Base-by-base conservation (phyloP, 37 sponge, comb jelly and placozoan species). In the Ephydatia muelleri region DNA sequence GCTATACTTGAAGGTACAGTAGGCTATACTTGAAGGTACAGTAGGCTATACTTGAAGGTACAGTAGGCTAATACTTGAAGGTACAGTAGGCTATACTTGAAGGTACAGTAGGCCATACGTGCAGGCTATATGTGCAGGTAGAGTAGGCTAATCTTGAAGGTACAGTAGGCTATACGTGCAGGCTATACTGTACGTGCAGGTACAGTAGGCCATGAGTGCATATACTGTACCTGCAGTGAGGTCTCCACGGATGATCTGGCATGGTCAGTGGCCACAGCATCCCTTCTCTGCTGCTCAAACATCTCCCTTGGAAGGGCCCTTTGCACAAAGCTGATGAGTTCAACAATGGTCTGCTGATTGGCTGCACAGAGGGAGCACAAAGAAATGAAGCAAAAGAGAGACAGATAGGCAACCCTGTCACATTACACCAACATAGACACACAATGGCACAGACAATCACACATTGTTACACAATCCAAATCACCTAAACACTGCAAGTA, bases 291-390 rank as follows among this genome's bases (percentile, higher is more conserved):
- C 69, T 30, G 73, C 65, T 26, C 34, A 34, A 57, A 57, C 57
- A 57, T 57, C 57, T 77, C 13, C 3, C 80, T 23, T 21, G 92
- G 92, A 0, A 91, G 27, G 21, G 86, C 82, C 67, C 91, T 71
- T 70, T 91, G 86, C 32, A 82, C 73, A 80, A 96, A 96, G 1
- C 79, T 28, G 29, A 93, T 83, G 73, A 96, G 39, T 75, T 96
- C 96, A 5, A 84, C 89, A 48, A 93, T 80, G 0, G 90, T 91
- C 31, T 91, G 87, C 70, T 91, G 95, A 67, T 94, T 94, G 39
- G 95, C 96, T 95, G 67, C 22, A 76, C 21, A 21, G 25, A 37
- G 65, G 31, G 38, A 48, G 26, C 49, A 37, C 25, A 33, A 32
- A 19, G 25, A 70, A 31, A 19, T n/a, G n/a, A n/a, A n/a, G n/a